Conservation (phyloP, 92 coral and sea anemone genomes). For the Epizoanthus scotinus region DNA sequence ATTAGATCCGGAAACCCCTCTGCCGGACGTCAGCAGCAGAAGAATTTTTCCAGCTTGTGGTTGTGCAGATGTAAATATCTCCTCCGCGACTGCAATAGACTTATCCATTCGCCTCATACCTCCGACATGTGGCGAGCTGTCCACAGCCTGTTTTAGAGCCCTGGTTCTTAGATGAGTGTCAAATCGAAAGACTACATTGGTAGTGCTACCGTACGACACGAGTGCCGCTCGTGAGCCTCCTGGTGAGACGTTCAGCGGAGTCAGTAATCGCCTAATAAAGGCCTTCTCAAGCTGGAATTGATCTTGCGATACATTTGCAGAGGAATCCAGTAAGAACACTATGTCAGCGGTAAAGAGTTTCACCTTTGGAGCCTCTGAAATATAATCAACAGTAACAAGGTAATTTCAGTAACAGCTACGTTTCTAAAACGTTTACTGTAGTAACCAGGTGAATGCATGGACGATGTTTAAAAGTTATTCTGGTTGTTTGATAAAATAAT, state of each 20-base stretch:
- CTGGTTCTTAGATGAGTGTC: constrained; percentile 19
- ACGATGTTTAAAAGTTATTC: no score
- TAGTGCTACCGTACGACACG: constrained; percentile 43
- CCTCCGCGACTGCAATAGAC: constrained; percentile 60
- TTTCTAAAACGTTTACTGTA: no score
- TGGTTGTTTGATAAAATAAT: no score
- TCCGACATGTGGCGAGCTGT: constrained; percentile 29
- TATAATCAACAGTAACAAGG: not conserved
- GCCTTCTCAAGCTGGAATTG: constrained; percentile 55
- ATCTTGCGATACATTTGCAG: constrained; percentile 56
- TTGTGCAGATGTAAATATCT: constrained; percentile 43
- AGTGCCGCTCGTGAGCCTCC: constrained; percentile 63
- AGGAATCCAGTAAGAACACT: constrained; percentile 72
- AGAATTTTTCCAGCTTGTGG: constrained; percentile 65
- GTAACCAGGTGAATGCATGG: no score
- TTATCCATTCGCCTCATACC: constrained; percentile 60
- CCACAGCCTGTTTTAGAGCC: constrained; percentile 22
- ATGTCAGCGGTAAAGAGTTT: constrained; percentile 53
- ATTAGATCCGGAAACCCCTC: not conserved
- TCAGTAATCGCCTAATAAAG: constrained; percentile 57
- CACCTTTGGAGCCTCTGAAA: constrained; percentile 50
- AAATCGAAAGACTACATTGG: constrained; percentile 52
- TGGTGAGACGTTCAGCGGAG: constrained; percentile 60
- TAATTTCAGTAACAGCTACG: no score
- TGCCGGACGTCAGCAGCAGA: constrained; percentile 61